phyloP scores from a whole-genome alignment of 92 coral and sea anemone species.

The Heliopora coerulea region DNA sequence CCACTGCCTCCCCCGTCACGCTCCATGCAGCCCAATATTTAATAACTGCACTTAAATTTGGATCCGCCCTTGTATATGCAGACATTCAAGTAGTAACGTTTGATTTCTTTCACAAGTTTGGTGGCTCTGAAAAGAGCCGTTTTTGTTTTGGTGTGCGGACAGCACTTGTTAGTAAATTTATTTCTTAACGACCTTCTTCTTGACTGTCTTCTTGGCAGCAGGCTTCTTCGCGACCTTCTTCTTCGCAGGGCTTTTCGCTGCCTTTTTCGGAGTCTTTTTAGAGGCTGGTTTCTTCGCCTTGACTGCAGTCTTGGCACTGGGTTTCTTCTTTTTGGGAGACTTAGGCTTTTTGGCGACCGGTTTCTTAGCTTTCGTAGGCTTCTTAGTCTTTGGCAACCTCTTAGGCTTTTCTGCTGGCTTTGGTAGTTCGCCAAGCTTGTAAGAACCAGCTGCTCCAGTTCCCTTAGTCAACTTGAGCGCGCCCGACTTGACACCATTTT shows the following conservation, averaged over 20 bases:
- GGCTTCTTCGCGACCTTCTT: neutral
- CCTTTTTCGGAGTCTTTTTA: slow-evolving; percentile 35
- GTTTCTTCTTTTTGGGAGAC: slow-evolving; percentile 46
- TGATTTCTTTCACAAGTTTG: slow-evolving; percentile 58
- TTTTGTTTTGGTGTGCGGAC: slow-evolving; percentile 28
- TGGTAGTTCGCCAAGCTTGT: slow-evolving; percentile 31
- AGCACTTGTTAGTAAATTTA: neutral
- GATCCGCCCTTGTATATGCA: too few relatives aligned
- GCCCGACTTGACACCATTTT: slow-evolving; percentile 43
- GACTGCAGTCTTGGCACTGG: slow-evolving; percentile 37
- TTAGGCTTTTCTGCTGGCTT: slow-evolving; percentile 30
- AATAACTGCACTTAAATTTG: too few relatives aligned
- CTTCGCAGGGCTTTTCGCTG: slow-evolving; percentile 12
- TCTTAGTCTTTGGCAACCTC: too few relatives aligned
- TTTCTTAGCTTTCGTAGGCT: slow-evolving; percentile 43
- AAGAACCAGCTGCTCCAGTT: slow-evolving; percentile 63
- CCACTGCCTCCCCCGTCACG: too few relatives aligned
- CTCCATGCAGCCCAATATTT: too few relatives aligned
- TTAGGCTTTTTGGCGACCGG: slow-evolving; percentile 44
- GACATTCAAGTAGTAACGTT: neutral
- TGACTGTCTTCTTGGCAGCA: neutral
- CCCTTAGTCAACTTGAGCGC: slow-evolving; percentile 50
- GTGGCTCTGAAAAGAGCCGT: slow-evolving; percentile 89
- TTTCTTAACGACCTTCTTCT: neutral
- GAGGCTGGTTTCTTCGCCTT: slow-evolving; percentile 44